phyloP scores from a whole-genome alignment of 2,797 vertebrate genomes.

The Syngnathus acus region DNA sequence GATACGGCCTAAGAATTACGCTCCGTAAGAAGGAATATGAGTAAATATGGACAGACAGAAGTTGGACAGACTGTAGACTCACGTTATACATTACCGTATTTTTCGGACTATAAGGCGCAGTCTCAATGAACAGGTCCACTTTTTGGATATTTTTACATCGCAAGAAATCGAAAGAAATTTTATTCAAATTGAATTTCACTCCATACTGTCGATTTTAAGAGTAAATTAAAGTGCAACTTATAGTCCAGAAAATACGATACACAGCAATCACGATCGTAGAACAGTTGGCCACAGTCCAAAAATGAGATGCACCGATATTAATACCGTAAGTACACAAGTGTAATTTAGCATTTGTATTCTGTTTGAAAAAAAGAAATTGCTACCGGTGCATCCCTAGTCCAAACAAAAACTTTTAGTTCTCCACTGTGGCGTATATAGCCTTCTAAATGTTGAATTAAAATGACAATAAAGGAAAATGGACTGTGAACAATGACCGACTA shows the following conservation, averaged over 20 bases:
- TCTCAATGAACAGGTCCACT: too few species aligned
- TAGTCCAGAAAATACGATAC: too few species aligned
- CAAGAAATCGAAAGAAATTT: too few species aligned
- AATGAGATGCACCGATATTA: background rate
- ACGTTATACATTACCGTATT: constrained; percentile 1
- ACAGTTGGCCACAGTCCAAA: background rate
- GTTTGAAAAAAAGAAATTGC: background rate
- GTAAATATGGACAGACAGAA: background rate
- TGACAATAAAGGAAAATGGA: constrained; percentile 47
- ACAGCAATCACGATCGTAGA: background rate
- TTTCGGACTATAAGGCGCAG: too few species aligned
- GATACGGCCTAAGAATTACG: constrained; percentile 87
- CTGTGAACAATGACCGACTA: constrained; percentile 40
- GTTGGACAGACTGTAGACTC: constrained; percentile 22
- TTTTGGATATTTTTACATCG: too few species aligned
- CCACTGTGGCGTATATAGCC: constrained; percentile 33
- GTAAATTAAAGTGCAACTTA: too few species aligned
- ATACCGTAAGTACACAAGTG: background rate
- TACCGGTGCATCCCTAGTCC: background rate
- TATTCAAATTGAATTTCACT: too few species aligned
- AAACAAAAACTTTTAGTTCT: constrained; percentile 14
- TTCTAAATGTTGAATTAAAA: constrained; percentile 43
- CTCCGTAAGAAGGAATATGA: constrained; percentile 57
- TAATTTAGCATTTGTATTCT: too few species aligned
- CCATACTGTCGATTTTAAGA: too few species aligned